A percentile compares a stretch with the other conserved stretches of the same genome.
These are phyloP conservation scores for Drosophila subsilvestris DNA, from an alignment of 2,888 invertebrate species.

Conservation along the genomic window DNA sequence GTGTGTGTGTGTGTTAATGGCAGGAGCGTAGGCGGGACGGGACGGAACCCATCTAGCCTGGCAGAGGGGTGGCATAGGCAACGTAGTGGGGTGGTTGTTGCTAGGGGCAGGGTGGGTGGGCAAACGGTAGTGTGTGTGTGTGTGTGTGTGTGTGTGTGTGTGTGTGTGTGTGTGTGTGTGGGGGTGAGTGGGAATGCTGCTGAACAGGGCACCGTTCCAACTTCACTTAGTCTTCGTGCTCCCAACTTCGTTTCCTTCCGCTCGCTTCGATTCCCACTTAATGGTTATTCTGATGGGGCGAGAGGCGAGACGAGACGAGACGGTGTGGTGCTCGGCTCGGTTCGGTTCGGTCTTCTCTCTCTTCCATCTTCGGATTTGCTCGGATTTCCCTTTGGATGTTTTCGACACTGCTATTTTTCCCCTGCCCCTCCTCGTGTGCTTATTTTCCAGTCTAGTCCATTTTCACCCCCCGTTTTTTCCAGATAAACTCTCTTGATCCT, in stretches of 20 bases:
- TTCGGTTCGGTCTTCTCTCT: slow-evolving; percentile 26
- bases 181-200: not conserved
- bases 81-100: not conserved
- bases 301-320: not conserved
- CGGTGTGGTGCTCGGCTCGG: slow-evolving; percentile 29
- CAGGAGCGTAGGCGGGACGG: not conserved
- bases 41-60: not conserved
- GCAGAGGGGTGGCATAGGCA: not conserved
- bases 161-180: not conserved
- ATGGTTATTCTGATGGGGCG: not conserved
- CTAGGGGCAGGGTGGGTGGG: not conserved
- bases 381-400: no score
- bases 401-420: no score
- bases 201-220: not conserved
- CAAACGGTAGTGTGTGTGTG: not conserved
- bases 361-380: no score
- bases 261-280: slow-evolving; percentile 11
- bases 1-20: not conserved
- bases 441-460: no score
- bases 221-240: not conserved
- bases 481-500: no score
- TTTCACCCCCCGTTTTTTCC: no score
- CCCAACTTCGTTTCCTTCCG: not conserved
- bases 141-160: not conserved
- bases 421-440: no score